These are phyloP conservation scores for Gopherus evgoodei DNA, from an alignment of 2,113 vertebrate genomes.

Conservation along the genomic window DNA sequence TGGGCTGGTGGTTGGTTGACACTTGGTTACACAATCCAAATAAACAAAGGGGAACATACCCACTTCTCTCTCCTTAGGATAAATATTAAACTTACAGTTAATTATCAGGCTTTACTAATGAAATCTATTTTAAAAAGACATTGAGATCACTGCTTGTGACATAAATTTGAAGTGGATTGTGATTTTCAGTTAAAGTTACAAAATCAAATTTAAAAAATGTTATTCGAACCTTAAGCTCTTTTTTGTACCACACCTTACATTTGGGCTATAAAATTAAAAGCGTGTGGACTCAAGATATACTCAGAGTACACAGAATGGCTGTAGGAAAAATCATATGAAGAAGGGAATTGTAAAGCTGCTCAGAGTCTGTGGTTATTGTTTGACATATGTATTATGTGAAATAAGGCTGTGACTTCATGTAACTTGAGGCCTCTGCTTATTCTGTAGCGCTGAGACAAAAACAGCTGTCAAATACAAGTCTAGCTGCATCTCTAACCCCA, in stretches of 20 bases:
- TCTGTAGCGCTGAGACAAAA: background rate
- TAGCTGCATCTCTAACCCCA: background rate
- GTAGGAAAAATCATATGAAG: background rate
- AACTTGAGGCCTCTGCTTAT: background rate
- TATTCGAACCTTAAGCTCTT: background rate
- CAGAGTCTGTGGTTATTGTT: too few species aligned
- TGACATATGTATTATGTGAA: too few species aligned
- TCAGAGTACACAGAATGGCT: background rate
- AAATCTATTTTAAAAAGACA: background rate
- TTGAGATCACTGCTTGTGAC: background rate
- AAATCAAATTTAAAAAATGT: background rate
- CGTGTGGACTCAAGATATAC: background rate
- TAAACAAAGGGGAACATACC: background rate
- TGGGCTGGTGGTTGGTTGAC: rapidly evolving
- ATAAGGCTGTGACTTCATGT: background rate
- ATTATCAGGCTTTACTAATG: background rate
- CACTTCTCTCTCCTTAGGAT: background rate
- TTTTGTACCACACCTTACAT: background rate
- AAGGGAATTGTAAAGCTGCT: background rate
- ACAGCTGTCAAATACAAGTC: background rate
- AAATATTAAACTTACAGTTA: background rate
- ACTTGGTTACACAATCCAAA: background rate
- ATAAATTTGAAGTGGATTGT: background rate
- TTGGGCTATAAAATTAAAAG: background rate
- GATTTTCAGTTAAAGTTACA: background rate